Percentiles rank a stretch among this genome's conserved stretches.
Evolutionary conservation across 1,140 invertebrate genomes (phyloP).

Genomic region (Leptoteleia sp.): DNA sequence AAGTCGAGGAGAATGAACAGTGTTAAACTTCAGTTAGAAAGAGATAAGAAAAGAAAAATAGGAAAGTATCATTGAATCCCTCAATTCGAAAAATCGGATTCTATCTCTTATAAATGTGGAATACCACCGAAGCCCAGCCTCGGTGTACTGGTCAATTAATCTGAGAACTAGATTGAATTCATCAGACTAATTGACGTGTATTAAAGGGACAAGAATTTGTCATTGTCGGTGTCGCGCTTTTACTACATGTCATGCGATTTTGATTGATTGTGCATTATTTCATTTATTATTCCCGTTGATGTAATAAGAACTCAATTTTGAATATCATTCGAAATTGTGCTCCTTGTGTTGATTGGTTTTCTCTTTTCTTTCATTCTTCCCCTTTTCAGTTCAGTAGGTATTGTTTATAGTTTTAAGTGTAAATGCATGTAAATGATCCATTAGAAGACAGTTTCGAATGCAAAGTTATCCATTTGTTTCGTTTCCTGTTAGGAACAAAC

Average conservation of each 20-base stretch:
- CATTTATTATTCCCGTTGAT: neutral
- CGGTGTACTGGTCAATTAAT: neutral
- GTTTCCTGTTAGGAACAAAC: conserved; percentile 31
- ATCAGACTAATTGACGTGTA: too few relatives aligned
- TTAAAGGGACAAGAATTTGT: neutral
- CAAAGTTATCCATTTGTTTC: conserved; percentile 9
- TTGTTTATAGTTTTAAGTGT: conserved; percentile 2
- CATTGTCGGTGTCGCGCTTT: conserved; percentile 7
- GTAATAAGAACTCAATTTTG: neutral
- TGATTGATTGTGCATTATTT: conserved; percentile 10
- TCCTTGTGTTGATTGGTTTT: conserved; percentile 7
- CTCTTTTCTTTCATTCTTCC: too few relatives aligned
- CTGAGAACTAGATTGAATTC: neutral
- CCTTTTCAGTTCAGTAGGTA: neutral
- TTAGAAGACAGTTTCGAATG: conserved; percentile 30
- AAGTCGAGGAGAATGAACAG: neutral
- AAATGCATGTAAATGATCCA: conserved; percentile 33
- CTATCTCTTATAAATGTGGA: neutral
- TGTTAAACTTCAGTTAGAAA: neutral
- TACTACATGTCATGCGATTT: conserved; percentile 36
- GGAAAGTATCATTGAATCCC: neutral
- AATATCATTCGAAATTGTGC: conserved; percentile 13
- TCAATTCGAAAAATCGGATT: neutral
- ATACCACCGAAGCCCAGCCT: conserved; percentile 23
- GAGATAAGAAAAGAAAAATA: neutral